Evolutionary conservation across 2,888 invertebrate genomes (phyloP).

Genomic region (Drosophila trichaetosa): DNA sequence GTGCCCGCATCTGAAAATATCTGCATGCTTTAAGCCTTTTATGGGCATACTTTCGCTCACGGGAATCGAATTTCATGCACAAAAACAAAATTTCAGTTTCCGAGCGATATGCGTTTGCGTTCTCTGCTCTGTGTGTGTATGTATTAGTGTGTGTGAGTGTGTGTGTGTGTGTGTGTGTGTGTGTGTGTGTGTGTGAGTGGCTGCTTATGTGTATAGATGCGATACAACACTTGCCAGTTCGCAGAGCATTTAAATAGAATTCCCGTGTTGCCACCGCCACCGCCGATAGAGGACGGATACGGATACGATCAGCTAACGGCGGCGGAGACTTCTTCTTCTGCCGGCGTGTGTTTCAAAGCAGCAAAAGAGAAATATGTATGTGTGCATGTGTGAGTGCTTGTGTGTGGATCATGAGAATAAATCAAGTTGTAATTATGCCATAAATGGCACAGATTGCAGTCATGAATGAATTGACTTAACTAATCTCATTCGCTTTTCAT

Average conservation of each 20-base stretch:
- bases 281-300: conserved; percentile 52
- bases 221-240: conserved; percentile 68
- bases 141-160: conserved; percentile 5
- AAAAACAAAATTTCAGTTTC: conserved; percentile 61
- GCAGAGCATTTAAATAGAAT: conserved; percentile 73
- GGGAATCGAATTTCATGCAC: conserved; percentile 84
- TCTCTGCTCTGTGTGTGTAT: conserved; percentile 20
- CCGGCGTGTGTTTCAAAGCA: conserved; percentile 49
- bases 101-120: conserved; percentile 54
- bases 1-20: conserved; percentile 13
- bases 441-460: background rate
- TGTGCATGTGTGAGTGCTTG: background rate
- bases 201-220: conserved; percentile 28
- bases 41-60: conserved; percentile 78
- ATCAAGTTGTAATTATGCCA: conserved; percentile 14
- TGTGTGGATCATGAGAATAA: conserved; percentile 11
- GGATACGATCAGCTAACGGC: conserved; percentile 41
- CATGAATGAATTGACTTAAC: background rate
- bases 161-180: conserved; percentile 7
- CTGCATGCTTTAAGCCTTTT: conserved; percentile 71
- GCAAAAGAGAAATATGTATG: conserved; percentile 13
- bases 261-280: conserved; percentile 54
- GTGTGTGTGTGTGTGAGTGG: conserved; percentile 6
- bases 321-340: conserved; percentile 25
- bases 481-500: background rate